Evolutionary conservation across 2,888 invertebrate species (phyloP).

Genomic region (Noctuana brunneofusca): DNA sequence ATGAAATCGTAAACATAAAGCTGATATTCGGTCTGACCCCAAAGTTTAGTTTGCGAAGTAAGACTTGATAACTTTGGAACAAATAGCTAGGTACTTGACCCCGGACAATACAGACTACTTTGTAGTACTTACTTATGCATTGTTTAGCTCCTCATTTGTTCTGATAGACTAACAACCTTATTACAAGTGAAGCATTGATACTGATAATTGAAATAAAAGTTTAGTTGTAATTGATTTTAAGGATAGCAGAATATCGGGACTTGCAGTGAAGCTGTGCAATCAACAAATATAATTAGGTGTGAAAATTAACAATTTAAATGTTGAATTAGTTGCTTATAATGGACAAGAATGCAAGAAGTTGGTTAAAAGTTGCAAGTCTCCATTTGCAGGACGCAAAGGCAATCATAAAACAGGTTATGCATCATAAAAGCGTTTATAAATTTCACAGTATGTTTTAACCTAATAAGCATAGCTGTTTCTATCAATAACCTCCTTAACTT

Average conservation of each 20-base stretch:
- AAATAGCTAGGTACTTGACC: slow-evolving; percentile 7
- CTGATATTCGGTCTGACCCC: slow-evolving; percentile 22
- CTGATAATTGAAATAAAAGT: too few species aligned
- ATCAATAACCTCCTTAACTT: slow-evolving; percentile 16
- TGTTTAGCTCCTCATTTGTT: not conserved
- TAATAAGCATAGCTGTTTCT: slow-evolving; percentile 13
- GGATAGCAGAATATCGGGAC: too few species aligned
- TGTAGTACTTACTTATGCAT: not conserved
- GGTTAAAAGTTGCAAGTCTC: slow-evolving; percentile 18
- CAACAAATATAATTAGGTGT: too few species aligned
- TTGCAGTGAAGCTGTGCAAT: too few species aligned
- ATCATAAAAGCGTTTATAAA: slow-evolving; percentile 32
- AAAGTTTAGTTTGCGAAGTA: slow-evolving; percentile 25
- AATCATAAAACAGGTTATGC: slow-evolving; percentile 27
- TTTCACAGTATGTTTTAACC: slow-evolving; percentile 36
- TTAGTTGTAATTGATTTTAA: too few species aligned
- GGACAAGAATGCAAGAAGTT: slow-evolving; percentile 10
- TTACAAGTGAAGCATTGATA: too few species aligned
- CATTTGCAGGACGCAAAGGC: slow-evolving; percentile 27
- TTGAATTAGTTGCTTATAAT: not conserved
- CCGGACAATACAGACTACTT: not conserved
- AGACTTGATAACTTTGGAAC: slow-evolving; percentile 20
- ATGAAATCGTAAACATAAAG: slow-evolving; percentile 40
- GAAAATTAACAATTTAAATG: not conserved
- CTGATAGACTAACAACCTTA: not conserved